Conservation (phyloP, 2,113 vertebrate species). For the Notarius lentiginosus region DNA sequence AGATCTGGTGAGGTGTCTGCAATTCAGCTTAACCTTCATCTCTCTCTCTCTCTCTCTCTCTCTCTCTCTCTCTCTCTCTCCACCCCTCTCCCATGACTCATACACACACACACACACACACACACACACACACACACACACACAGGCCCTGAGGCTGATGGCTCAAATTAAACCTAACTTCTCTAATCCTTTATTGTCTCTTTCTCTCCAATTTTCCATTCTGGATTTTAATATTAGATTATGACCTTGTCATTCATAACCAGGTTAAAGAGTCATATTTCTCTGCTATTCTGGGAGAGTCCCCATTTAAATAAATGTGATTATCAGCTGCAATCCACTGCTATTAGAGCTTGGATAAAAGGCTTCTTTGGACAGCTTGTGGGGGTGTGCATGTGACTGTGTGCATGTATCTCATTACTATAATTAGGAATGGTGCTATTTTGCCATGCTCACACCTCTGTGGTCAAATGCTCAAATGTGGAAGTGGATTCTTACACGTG, state of each 20-base stretch:
- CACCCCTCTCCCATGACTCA: neutral
- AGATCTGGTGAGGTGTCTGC: constrained; percentile 32
- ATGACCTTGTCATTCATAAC: constrained; percentile 55
- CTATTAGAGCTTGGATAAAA: neutral
- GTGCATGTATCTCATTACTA: neutral
- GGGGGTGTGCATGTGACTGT: neutral
- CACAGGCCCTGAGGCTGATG: constrained; percentile 20
- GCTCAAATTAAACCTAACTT: constrained; percentile 56
- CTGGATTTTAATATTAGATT: constrained; percentile 56
- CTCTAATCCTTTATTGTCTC: constrained; percentile 47
- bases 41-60: neutral
- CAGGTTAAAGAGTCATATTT: constrained; percentile 35
- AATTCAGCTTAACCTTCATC: constrained; percentile 41
- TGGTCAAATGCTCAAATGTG: neutral
- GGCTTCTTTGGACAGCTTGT: neutral
- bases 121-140: constrained; percentile 25
- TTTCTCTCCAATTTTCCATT: constrained; percentile 37
- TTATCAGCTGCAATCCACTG: neutral
- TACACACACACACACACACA: constrained; percentile 15
- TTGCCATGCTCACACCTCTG: neutral
- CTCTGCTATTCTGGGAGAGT: constrained; percentile 38
- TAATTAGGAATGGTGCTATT: constrained; percentile 9
- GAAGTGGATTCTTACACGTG: neutral
- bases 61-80: neutral
- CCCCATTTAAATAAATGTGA: constrained; percentile 39